These are phyloP conservation scores for Sebastes elongatus DNA, from an alignment of 2,797 vertebrate species.

Conservation along the genomic window DNA sequence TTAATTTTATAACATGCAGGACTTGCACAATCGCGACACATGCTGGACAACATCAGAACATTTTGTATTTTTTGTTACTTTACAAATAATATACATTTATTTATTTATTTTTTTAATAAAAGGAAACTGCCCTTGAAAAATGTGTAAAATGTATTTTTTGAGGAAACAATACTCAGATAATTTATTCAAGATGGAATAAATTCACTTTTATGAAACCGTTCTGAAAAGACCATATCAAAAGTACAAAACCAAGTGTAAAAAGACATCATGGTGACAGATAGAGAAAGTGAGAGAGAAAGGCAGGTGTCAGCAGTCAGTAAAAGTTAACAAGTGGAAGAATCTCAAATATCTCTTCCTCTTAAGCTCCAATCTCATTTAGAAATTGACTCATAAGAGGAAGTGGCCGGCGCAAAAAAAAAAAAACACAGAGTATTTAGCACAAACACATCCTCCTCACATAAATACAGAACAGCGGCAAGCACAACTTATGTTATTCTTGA, in stretches of 20 bases:
- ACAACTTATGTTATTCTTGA: background rate
- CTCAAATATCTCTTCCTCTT: slow-evolving; percentile 38
- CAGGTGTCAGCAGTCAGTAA: slow-evolving; percentile 3
- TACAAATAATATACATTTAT: background rate
- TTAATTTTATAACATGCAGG: background rate
- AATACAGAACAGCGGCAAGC: background rate
- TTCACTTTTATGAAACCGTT: background rate
- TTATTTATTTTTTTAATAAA: background rate
- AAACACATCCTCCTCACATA: background rate
- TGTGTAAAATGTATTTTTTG: background rate
- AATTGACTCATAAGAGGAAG: slow-evolving; percentile 45
- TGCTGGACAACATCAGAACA: slow-evolving; percentile 10
- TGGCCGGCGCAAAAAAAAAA: background rate
- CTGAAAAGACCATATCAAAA: background rate
- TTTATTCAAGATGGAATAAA: background rate
- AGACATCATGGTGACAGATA: background rate
- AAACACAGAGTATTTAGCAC: background rate
- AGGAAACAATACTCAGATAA: background rate
- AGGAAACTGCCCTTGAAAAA: background rate
- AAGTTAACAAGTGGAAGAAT: slow-evolving; percentile 17
- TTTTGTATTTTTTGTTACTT: background rate
- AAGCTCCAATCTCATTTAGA: slow-evolving; percentile 9
- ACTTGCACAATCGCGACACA: slow-evolving; percentile 33
- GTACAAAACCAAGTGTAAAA: background rate
- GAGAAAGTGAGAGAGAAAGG: background rate